Base-by-base conservation (phyloP, 2,888 invertebrate species). In the Cybosia mesomella region DNA sequence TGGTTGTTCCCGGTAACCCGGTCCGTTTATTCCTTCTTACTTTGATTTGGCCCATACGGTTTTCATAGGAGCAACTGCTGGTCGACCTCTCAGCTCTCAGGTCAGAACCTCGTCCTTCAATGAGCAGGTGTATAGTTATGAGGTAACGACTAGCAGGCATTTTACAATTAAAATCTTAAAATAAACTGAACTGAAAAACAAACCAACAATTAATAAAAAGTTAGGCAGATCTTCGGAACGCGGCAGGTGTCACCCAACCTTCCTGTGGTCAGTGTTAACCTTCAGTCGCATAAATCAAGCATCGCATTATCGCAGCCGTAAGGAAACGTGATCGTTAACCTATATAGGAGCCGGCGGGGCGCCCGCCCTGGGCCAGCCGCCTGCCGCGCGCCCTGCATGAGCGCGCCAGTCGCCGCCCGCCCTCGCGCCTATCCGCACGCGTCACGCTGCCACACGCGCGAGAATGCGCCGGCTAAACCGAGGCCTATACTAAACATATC, bases 401-500 rank as follows among this genome's bases (percentile, higher is more conserved):
- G 76, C 85, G 76, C 85, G 83, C 65, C 90, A 92, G 92, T 92
- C 91, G 92, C 89, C 92, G 92, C 92, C 91, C 88, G 91, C 89
- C 89, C 89, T 84, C 85, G 86, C 85, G 84, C 83, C 81, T 82
- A 83, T 77, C 79, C 84, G 87, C 88, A 81, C 89, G 88, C 83
- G 82, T 78, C 83, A 81, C 79, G 79, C 72, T 74, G 76, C 74
- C 72, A 58, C 59, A 63, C 63, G 24, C 59, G 68, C 68, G 61
- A 75, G 69, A 70, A 77, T 72, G 79, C 76, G 80, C 77, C 77
- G 77, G 76, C 76, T 73, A 67, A 82, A 74, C 79, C 72, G 90
- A 89, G 89, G 91, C 92, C 92, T 87, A 83, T 87, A 83, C 81
- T 82, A 90, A 87, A 94, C 93, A 94, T 94, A 93, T 93, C 93